Evolutionary conservation across 2,888 invertebrate genomes (phyloP), one percentile per base, ranked within the genome.

Genomic region (Elegia similella): DNA sequence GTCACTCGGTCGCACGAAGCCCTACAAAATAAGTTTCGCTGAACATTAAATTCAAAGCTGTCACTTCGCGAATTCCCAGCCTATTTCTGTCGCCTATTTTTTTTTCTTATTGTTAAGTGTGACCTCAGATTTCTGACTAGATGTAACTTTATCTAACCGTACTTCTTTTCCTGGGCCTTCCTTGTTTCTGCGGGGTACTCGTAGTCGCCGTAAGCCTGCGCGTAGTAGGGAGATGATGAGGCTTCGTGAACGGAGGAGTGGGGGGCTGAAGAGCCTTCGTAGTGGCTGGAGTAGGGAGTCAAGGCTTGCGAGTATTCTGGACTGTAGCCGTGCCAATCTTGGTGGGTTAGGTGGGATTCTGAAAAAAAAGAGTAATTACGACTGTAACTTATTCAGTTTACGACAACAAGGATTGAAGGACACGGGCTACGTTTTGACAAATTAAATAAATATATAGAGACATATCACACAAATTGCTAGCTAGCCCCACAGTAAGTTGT

Each of bases 161-260:
- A 54, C 16, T 42, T 54, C 29, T 54, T 42, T 8, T 43, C 54
- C n/a, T 43, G 42, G 1, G 32, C 29, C 12, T 54, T 54, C 12
- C 30, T 54, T 1, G 13, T 1, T 1, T 13, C 30, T 12, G 42
- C 7, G 8, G 42, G 13, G 16, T 13, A 54, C 44, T 54, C 30
- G 15, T 54, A 29, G 10, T 54, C 54, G 5, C 54, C 16, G 30
- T 42, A 54, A 7, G 54, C 16, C 10, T 52, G 43, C 23, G 29
- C 32, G 10, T 54, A 70, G 69, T n/a, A 68, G 62, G 0, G 43
- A 5, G 43, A 30, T 0, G 68, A 61, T 3, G 53, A 52, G 12
- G 12, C 15, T 34, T 38, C 34, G 17, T 47, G 47, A n/a, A 54
- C 66, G 56, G 61, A 67, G 12, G 76, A 71, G 0, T 71, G 70